Percentiles rank a stretch among this genome's conserved stretches.
Evolutionary conservation across 2,888 invertebrate genomes (phyloP).

Genomic region (Cylindroiulus punctatus): DNA sequence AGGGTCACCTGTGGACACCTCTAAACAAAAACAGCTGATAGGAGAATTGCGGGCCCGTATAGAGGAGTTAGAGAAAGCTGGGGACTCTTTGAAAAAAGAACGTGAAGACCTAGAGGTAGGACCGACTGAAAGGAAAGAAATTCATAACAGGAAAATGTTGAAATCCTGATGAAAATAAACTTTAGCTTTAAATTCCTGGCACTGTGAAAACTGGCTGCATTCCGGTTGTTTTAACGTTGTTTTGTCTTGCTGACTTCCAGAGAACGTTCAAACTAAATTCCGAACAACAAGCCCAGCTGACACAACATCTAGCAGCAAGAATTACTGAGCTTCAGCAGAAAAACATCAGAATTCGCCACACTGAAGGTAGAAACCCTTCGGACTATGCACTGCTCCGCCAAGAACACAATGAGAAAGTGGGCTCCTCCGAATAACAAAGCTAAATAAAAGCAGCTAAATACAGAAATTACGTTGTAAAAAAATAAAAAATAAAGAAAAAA

Average conservation of each 20-base stretch:
- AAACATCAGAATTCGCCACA: not conserved
- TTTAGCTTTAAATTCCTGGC: too few species aligned
- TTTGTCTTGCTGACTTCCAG: not conserved
- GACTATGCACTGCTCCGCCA: too few species aligned
- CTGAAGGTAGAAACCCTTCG: not conserved
- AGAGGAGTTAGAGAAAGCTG: slow-evolving; percentile 46
- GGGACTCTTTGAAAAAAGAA: slow-evolving; percentile 40
- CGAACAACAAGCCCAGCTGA: slow-evolving; percentile 46
- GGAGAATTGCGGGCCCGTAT: slow-evolving; percentile 49
- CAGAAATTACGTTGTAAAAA: too few species aligned
- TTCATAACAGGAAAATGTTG: too few species aligned
- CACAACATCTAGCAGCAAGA: slow-evolving; percentile 52
- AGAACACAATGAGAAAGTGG: too few species aligned
- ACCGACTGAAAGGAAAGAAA: not conserved
- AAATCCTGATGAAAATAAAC: too few species aligned
- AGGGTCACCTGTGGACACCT: slow-evolving; percentile 28
- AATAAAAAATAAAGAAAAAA: too few species aligned
- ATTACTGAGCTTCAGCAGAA: slow-evolving; percentile 50
- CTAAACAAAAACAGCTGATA: slow-evolving; percentile 47
- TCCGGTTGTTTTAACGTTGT: not conserved
- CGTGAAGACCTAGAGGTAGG: slow-evolving; percentile 48
- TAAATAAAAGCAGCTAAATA: too few species aligned
- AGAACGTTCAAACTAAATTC: slow-evolving; percentile 45
- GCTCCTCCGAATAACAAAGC: too few species aligned
- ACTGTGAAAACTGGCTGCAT: not conserved